These are phyloP conservation scores for Tineola bisselliella DNA, from an alignment of 2,888 invertebrate species.

Conservation along the genomic window DNA sequence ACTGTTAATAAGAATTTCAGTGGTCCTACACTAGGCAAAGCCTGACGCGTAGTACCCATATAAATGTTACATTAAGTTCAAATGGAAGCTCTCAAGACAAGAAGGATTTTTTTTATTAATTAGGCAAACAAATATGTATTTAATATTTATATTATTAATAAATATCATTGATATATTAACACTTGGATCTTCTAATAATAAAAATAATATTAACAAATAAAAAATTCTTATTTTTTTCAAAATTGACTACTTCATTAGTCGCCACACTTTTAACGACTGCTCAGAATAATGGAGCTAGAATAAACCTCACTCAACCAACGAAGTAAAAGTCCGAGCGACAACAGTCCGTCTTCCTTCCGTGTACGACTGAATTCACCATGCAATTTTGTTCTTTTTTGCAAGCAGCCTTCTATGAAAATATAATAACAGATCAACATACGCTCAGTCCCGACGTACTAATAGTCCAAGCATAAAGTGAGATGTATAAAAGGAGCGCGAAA, in stretches of 20 bases:
- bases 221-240: too few relatives aligned
- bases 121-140: too few relatives aligned
- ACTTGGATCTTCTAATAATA: too few relatives aligned
- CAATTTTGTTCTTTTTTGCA: constrained; percentile 37
- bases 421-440: constrained; percentile 41
- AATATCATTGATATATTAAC: too few relatives aligned
- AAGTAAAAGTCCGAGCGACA: not conserved
- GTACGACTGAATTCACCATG: constrained; percentile 17
- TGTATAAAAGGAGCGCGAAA: constrained; percentile 56
- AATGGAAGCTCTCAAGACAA: too few relatives aligned
- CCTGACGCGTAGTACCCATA: too few relatives aligned
- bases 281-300: constrained; percentile 44
- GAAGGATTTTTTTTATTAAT: too few relatives aligned
- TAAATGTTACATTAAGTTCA: too few relatives aligned
- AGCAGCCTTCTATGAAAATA: constrained; percentile 63
- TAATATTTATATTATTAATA: too few relatives aligned
- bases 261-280: constrained; percentile 42
- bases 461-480: constrained; percentile 45
- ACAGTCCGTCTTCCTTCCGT: not conserved
- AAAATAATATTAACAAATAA: too few relatives aligned
- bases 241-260: constrained; percentile 22
- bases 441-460: constrained; percentile 38
- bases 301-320: constrained; percentile 8
- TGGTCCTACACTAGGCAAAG: too few relatives aligned
- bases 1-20: too few relatives aligned